Percentiles rank a stretch among this genome's conserved stretches.
phyloP scores from a whole-genome alignment of 2,113 vertebrate genomes.

The Mugil cephalus region DNA sequence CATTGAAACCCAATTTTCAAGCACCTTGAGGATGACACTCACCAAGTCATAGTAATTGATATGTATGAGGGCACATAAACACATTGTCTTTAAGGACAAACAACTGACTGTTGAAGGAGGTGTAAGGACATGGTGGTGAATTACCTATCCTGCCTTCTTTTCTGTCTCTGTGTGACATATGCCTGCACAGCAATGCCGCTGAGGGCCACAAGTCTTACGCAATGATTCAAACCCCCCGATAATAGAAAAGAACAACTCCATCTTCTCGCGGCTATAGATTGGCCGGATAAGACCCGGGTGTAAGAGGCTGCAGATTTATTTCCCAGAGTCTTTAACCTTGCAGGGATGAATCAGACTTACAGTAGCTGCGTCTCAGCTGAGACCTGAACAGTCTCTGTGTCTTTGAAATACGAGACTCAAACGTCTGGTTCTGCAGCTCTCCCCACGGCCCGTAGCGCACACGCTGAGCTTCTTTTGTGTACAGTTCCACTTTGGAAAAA shows the following conservation, averaged over 20 bases:
- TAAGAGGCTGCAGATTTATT: conserved; percentile 54
- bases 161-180: conserved; percentile 57
- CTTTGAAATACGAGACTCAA: conserved; percentile 53
- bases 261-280: conserved; percentile 56
- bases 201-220: conserved; percentile 39
- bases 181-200: conserved; percentile 50
- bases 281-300: conserved; percentile 37
- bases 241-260: conserved; percentile 66
- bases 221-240: conserved; percentile 65
- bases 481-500: conserved; percentile 42
- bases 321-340: conserved; percentile 63
- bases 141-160: conserved; percentile 41
- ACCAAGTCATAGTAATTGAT: conserved; percentile 78
- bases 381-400: conserved; percentile 31
- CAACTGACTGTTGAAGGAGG: conserved; percentile 62
- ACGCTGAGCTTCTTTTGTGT: conserved; percentile 44
- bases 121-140: conserved; percentile 61
- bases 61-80: conserved; percentile 76
- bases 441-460: conserved; percentile 24
- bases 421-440: conserved; percentile 35
- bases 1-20: conserved; percentile 81
- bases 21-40: conserved; percentile 79
- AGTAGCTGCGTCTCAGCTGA: conserved; percentile 48
- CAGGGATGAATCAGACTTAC: conserved; percentile 58
- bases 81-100: conserved; percentile 75